Evolutionary conservation across 2,888 invertebrate genomes (phyloP).

Genomic region (Malachius bipustulatus): DNA sequence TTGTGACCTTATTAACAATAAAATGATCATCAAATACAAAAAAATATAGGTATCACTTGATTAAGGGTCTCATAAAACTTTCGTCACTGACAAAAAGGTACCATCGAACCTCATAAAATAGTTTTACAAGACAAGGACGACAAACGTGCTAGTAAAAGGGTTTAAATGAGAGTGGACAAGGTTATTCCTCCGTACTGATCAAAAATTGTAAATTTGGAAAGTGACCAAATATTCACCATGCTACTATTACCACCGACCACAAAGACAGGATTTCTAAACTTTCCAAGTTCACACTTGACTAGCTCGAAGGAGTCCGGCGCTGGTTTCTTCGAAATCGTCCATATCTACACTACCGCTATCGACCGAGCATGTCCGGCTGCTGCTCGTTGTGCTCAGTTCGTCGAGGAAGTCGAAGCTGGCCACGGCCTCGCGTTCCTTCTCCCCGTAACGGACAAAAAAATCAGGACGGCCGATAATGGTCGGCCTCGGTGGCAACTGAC

Average conservation of each 20-base stretch:
- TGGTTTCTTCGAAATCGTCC: slow-evolving; percentile 15
- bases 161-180: no score
- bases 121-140: no score
- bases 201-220: no score
- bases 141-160: no score
- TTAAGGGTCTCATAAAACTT: no score
- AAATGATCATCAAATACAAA: no score
- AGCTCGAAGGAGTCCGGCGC: slow-evolving; percentile 17
- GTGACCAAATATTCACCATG: no score
- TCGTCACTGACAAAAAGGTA: no score
- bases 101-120: no score
- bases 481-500: slow-evolving; percentile 44
- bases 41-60: no score
- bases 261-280: neutral
- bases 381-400: slow-evolving; percentile 34
- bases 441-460: slow-evolving; percentile 67
- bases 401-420: slow-evolving; percentile 72
- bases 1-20: no score
- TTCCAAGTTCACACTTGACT: slow-evolving; percentile 21
- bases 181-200: no score
- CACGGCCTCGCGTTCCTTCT: slow-evolving; percentile 64
- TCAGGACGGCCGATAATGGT: slow-evolving; percentile 66
- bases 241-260: slow-evolving; percentile 6
- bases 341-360: slow-evolving; percentile 24
- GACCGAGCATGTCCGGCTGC: slow-evolving; percentile 27